These are phyloP conservation scores for Sprattus sprattus DNA, from an alignment of 2,113 vertebrate species.

Conservation along the genomic window DNA sequence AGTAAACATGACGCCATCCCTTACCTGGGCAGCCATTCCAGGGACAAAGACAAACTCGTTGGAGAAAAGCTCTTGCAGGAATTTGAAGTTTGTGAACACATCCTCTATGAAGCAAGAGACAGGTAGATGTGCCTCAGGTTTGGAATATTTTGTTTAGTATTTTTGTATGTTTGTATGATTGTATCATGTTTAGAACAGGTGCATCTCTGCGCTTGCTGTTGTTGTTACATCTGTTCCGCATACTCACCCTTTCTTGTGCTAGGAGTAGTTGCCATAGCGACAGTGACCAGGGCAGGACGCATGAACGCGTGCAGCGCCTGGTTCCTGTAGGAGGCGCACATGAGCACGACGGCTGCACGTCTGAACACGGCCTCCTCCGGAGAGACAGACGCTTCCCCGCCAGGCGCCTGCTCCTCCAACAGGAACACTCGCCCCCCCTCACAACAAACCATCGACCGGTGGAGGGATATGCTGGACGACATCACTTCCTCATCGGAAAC, in stretches of 20 bases:
- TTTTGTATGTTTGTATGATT: neutral
- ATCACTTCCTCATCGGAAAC: slow-evolving; percentile 75
- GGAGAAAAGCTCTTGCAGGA: slow-evolving; percentile 81
- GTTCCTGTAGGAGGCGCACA: slow-evolving; percentile 87
- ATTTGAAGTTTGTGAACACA: slow-evolving; percentile 79
- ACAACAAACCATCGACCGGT: slow-evolving; percentile 69
- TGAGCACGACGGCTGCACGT: slow-evolving; percentile 71
- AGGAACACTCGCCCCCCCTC: slow-evolving; percentile 72
- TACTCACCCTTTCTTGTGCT: slow-evolving; percentile 76
- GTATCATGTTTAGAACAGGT: neutral
- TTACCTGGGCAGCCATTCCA: slow-evolving; percentile 79
- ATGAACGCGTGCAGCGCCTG: slow-evolving; percentile 84
- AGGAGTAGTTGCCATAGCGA: slow-evolving; percentile 70
- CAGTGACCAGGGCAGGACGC: slow-evolving; percentile 80
- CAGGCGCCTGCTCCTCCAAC: slow-evolving; percentile 50
- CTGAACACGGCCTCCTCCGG: slow-evolving; percentile 68
- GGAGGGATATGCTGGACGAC: slow-evolving; percentile 72
- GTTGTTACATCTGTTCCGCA: neutral
- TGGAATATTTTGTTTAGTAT: neutral
- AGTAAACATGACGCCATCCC: neutral
- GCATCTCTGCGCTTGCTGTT: neutral
- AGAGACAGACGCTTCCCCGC: slow-evolving; percentile 49
- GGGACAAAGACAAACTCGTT: slow-evolving; percentile 91
- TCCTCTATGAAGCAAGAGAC: slow-evolving; percentile 73
- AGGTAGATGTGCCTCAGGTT: neutral